Conservation (phyloP, 2,888 invertebrate species). For the Lasioglossum calceatum region DNA sequence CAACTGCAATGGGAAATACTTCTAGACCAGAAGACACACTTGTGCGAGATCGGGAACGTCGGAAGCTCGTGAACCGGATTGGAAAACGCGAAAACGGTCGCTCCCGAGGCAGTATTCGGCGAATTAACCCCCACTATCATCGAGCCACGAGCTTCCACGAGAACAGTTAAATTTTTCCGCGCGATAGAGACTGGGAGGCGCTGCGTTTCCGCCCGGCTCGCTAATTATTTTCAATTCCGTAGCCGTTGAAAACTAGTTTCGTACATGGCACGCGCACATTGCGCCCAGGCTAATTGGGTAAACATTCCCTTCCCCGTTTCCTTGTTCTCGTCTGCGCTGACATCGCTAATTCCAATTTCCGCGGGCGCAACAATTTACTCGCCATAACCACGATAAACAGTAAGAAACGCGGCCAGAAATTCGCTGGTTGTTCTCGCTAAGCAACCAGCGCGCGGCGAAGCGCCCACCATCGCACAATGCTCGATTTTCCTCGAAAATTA, state of each 20-base stretch:
- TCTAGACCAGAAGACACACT: background rate
- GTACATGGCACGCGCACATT: conserved; percentile 12
- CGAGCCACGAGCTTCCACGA: background rate
- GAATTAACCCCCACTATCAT: background rate
- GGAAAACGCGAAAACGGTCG: background rate
- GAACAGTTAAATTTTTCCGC: background rate
- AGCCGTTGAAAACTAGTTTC: conserved; percentile 56
- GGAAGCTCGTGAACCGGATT: background rate
- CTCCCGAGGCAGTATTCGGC: background rate
- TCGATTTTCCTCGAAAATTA: background rate
- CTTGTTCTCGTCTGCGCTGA: conserved; percentile 31
- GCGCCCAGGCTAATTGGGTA: conserved; percentile 29
- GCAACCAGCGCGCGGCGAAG: background rate
- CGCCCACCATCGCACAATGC: background rate
- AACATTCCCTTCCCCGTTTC: conserved; percentile 40
- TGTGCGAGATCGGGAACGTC: background rate
- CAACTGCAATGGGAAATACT: too few relatives aligned
- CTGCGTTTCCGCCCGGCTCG: conserved; percentile 6
- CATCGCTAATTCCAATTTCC: conserved; percentile 52
- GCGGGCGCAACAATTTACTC: conserved; percentile 34
- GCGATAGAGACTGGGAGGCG: background rate
- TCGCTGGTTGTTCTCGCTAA: background rate
- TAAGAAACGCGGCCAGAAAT: conserved; percentile 18
- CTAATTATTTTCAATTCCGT: conserved; percentile 61
- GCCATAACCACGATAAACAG: conserved; percentile 29